Evolutionary conservation across 2,797 vertebrate genomes (phyloP).

Genomic region (Gambusia yucatana): DNA sequence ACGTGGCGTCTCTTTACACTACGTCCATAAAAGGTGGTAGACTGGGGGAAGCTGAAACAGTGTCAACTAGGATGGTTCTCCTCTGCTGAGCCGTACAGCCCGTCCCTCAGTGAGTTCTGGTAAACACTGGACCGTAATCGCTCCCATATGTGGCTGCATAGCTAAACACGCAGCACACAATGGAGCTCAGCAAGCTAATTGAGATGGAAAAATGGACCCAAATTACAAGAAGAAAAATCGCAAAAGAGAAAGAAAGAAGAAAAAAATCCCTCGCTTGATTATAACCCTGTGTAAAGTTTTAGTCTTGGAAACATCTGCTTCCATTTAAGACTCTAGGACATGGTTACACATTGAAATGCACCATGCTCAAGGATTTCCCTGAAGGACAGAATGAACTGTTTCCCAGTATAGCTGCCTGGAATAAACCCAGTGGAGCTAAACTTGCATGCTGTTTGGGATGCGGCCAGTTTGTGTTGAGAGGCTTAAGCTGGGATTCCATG

Average conservation of each 20-base stretch:
- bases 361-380: slow-evolving; percentile 54
- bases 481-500: slow-evolving; percentile 41
- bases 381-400: slow-evolving; percentile 73
- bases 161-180: slow-evolving; percentile 61
- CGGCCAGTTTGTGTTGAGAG: slow-evolving; percentile 42
- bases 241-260: slow-evolving; percentile 23
- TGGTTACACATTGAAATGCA: slow-evolving; percentile 78
- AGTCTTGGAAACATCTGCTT: slow-evolving; percentile 81
- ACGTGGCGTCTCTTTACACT: neutral
- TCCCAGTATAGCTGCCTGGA: slow-evolving; percentile 72
- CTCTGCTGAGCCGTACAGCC: slow-evolving; percentile 58
- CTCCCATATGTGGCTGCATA: slow-evolving; percentile 81
- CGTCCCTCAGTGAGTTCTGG: slow-evolving; percentile 66
- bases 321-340: slow-evolving; percentile 83
- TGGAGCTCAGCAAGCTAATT: slow-evolving; percentile 64
- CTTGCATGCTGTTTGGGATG: slow-evolving; percentile 50
- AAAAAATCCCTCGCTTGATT: slow-evolving; percentile 74
- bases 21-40: slow-evolving; percentile 47
- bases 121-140: slow-evolving; percentile 76
- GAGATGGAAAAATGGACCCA: slow-evolving; percentile 72
- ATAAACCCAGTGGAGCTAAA: slow-evolving; percentile 39
- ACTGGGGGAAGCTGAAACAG: slow-evolving; percentile 33
- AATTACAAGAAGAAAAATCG: slow-evolving; percentile 70
- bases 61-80: slow-evolving; percentile 40
- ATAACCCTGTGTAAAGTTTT: slow-evolving; percentile 80